Conservation (phyloP, 2,113 vertebrate species). For the Pseudorhombus dupliciocellatus region DNA sequence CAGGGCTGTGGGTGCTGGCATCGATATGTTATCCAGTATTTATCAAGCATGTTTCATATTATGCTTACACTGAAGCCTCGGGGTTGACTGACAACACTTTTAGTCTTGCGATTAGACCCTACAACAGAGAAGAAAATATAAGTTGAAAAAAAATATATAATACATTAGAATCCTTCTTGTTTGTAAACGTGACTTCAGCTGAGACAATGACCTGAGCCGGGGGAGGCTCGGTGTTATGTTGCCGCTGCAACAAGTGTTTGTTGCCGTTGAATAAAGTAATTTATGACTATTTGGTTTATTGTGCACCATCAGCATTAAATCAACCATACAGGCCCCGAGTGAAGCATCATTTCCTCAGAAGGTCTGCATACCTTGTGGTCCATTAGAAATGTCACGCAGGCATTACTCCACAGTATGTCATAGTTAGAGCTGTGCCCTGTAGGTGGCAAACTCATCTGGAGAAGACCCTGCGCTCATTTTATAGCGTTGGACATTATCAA, state of each 20-base stretch:
- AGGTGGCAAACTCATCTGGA: slow-evolving; percentile 19
- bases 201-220: background rate
- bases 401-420: slow-evolving; percentile 34
- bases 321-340: slow-evolving; percentile 25
- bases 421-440: slow-evolving; percentile 18
- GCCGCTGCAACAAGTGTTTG: slow-evolving; percentile 1
- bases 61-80: background rate
- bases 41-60: background rate
- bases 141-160: background rate
- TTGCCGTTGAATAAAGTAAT: slow-evolving; percentile 28
- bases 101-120: background rate
- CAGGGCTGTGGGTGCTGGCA: background rate
- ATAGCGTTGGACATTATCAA: slow-evolving; percentile 8
- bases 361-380: slow-evolving; percentile 47
- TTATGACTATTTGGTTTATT: slow-evolving; percentile 46
- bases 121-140: background rate
- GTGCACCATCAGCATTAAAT: slow-evolving; percentile 44
- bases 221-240: background rate
- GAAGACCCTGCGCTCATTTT: slow-evolving; percentile 10
- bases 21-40: background rate
- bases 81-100: background rate
- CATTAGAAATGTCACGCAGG: slow-evolving; percentile 38
- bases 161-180: background rate
- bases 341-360: slow-evolving; percentile 45
- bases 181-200: background rate